These are phyloP conservation scores for Aramus guarauna DNA, from an alignment of 2,113 vertebrate species.

Conservation along the genomic window DNA sequence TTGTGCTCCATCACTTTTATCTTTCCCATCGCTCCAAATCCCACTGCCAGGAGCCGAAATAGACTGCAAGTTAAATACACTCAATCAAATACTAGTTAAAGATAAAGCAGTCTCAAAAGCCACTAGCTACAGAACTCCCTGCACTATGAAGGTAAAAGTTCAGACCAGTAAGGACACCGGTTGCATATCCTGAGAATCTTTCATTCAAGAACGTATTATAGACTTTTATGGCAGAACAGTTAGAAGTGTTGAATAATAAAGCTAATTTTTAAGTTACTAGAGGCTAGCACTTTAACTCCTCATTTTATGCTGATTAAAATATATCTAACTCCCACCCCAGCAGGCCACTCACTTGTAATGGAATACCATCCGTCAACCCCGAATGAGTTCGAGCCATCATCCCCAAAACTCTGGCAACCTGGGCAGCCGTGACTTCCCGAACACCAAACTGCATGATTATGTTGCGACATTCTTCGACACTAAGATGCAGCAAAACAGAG, in stretches of 20 bases:
- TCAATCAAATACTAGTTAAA: background rate
- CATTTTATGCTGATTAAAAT: background rate
- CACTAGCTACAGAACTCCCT: background rate
- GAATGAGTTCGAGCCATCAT: conserved; percentile 99
- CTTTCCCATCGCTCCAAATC: conserved; percentile 98
- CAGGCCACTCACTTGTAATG: conserved; percentile 83
- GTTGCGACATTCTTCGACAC: conserved; percentile 96
- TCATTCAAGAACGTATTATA: background rate
- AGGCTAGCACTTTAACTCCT: background rate
- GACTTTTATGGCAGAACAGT: background rate
- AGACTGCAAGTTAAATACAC: conserved; percentile 77
- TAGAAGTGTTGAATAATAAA: background rate
- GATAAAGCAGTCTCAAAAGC: background rate
- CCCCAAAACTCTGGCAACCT: conserved; percentile 96
- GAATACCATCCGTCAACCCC: conserved; percentile 92
- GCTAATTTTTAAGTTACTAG: too few species aligned
- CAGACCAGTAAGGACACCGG: background rate
- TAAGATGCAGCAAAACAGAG: conserved; percentile 49
- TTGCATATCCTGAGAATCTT: background rate
- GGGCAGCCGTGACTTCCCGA: conserved; percentile 94
- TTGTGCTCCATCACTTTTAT: conserved; percentile 94
- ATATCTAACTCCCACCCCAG: background rate
- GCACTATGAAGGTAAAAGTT: background rate
- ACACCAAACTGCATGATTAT: conserved; percentile 97
- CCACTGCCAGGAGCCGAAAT: conserved; percentile 96